These are phyloP conservation scores for Epistrophe eligans DNA, from an alignment of 2,888 invertebrate genomes.

Conservation along the genomic window DNA sequence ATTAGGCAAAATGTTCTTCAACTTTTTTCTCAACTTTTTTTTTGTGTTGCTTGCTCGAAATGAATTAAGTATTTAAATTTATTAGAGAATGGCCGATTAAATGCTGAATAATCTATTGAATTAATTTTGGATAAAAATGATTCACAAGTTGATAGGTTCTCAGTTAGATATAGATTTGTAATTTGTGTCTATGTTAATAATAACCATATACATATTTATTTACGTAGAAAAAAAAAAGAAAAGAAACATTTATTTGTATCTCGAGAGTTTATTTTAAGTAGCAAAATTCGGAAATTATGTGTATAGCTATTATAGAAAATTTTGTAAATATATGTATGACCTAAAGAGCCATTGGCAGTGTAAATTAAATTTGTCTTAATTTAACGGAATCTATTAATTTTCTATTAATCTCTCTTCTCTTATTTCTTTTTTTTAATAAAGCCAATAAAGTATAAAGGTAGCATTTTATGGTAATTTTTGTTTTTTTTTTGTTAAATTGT, in stretches of 20 bases:
- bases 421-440: constrained; percentile 9
- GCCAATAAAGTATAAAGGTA: constrained; percentile 1
- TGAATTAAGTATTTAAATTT: constrained; percentile 63
- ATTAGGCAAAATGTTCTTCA: constrained; percentile 56
- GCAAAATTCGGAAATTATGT: constrained; percentile 8
- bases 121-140: constrained; percentile 62
- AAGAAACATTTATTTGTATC: neutral
- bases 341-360: constrained; percentile 23
- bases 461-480: constrained; percentile 18
- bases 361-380: constrained; percentile 40
- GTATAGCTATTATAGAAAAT: constrained; percentile 1
- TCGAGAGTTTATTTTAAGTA: constrained; percentile 14
- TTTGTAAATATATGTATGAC: neutral
- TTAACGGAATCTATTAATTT: constrained; percentile 41
- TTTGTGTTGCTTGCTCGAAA: neutral
- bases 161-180: constrained; percentile 35
- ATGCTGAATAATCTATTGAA: constrained; percentile 55
- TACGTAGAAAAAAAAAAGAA: neutral
- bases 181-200: constrained; percentile 48
- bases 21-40: neutral
- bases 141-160: constrained; percentile 52
- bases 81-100: constrained; percentile 53
- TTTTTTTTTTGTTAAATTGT: neutral
- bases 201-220: constrained; percentile 4
- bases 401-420: constrained; percentile 23